Percentiles rank a stretch among this genome's conserved stretches.
Conservation (phyloP, 1,140 invertebrate species). For the Homarus americanus region DNA sequence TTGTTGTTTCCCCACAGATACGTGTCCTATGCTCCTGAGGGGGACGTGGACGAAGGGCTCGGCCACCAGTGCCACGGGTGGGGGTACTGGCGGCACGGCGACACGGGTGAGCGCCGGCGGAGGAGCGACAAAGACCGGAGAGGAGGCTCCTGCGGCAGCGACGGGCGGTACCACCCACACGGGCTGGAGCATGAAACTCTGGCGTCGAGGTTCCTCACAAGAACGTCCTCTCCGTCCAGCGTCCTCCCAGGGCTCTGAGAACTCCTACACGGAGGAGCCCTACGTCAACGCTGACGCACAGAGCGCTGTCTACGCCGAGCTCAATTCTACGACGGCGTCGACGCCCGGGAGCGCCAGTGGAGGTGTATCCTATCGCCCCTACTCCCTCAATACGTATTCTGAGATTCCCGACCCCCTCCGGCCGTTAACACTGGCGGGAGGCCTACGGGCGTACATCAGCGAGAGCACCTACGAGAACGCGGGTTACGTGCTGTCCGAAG, state of each 20-base stretch:
- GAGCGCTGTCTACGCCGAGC: constrained; percentile 76
- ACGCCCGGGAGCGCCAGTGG: constrained; percentile 50
- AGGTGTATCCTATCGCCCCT: constrained; percentile 50
- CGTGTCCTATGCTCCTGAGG: constrained; percentile 62
- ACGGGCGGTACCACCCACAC: constrained; percentile 46
- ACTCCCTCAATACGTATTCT: constrained; percentile 76
- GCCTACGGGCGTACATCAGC: constrained; percentile 69
- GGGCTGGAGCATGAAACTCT: constrained; percentile 74
- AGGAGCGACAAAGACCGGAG: not conserved
- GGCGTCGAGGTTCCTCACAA: constrained; percentile 67
- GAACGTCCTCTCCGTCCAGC: constrained; percentile 70
- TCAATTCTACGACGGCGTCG: constrained; percentile 73
- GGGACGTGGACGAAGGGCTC: constrained; percentile 67
- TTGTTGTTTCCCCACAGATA: constrained; percentile 42
- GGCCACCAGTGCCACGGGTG: constrained; percentile 18
- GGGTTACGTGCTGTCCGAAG: constrained; percentile 75
- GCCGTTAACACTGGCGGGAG: constrained; percentile 33
- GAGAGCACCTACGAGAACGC: constrained; percentile 76
- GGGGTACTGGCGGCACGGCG: not conserved
- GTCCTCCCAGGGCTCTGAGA: constrained; percentile 73
- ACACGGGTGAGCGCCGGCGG: not conserved
- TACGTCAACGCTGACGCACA: constrained; percentile 74
- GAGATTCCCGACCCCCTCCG: constrained; percentile 76
- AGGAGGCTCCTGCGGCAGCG: not conserved
- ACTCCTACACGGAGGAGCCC: constrained; percentile 75